These are phyloP conservation scores for Schrankia costaestrigalis DNA, from an alignment of 2,888 invertebrate species.

Conservation along the genomic window DNA sequence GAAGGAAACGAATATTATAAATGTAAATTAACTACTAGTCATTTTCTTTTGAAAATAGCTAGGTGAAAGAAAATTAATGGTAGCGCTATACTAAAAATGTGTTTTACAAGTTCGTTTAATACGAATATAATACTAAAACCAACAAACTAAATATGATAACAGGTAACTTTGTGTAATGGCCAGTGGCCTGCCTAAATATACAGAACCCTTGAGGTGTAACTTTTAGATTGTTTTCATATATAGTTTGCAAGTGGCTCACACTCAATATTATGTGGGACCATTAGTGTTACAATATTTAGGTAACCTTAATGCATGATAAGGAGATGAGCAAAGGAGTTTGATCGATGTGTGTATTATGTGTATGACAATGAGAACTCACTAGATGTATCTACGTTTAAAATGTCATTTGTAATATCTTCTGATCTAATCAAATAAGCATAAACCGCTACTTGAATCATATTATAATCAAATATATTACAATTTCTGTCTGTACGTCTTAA, in stretches of 20 bases:
- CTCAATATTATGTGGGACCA: slow-evolving; percentile 61
- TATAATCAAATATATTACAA: too few relatives aligned
- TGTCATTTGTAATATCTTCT: too few relatives aligned
- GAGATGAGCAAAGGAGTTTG: slow-evolving; percentile 13
- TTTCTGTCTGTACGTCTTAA: too few relatives aligned
- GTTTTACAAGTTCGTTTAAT: slow-evolving; percentile 28
- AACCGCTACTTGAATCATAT: too few relatives aligned
- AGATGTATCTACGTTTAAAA: too few relatives aligned
- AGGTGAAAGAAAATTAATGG: slow-evolving; percentile 57
- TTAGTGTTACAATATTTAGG: slow-evolving; percentile 42
- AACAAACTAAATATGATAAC: too few relatives aligned
- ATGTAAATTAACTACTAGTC: slow-evolving; percentile 64
- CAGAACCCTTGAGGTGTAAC: slow-evolving; percentile 24
- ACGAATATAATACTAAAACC: too few relatives aligned
- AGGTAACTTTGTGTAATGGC: slow-evolving; percentile 13
- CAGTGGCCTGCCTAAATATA: slow-evolving; percentile 27
- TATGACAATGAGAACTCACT: too few relatives aligned
- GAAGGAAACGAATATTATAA: slow-evolving; percentile 58
- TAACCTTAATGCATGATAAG: slow-evolving; percentile 24
- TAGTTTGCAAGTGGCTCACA: slow-evolving; percentile 43
- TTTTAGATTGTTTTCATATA: slow-evolving; percentile 34
- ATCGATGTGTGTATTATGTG: slow-evolving; percentile 14
- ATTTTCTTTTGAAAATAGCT: slow-evolving; percentile 78
- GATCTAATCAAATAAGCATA: too few relatives aligned
- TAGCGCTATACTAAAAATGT: slow-evolving; percentile 34